A percentile compares a stretch with the other conserved stretches of the same genome.
Evolutionary conservation across 64 coral and sea anemone species (phyloP).

Genomic region (Porites lutea): DNA sequence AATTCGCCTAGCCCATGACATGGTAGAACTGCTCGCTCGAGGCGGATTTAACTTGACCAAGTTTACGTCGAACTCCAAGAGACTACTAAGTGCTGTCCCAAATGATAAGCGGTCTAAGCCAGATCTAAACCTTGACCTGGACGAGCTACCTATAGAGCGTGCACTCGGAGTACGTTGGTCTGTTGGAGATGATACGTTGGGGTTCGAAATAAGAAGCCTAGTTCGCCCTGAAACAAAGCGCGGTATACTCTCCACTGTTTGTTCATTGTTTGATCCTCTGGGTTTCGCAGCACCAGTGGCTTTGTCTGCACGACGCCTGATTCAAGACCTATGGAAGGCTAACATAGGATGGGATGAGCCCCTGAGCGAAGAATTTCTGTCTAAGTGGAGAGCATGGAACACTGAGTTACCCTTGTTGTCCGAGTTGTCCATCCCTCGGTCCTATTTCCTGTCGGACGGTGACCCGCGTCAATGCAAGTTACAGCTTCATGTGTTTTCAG

Average conservation of each 20-base stretch:
- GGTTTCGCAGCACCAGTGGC: slow-evolving; percentile 16
- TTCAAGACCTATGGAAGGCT: too few species aligned
- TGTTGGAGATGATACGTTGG: slow-evolving; percentile 12
- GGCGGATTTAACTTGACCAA: slow-evolving; percentile 62
- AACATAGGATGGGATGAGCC: too few species aligned
- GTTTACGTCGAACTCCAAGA: slow-evolving; percentile 43
- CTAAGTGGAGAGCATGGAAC: slow-evolving; percentile 30
- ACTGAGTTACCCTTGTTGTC: slow-evolving; percentile 20
- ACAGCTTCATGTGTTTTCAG: slow-evolving; percentile 37
- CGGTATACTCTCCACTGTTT: slow-evolving; percentile 39
- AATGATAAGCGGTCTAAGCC: neutral
- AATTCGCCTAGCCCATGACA: slow-evolving; percentile 30
- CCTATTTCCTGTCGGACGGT: slow-evolving; percentile 7
- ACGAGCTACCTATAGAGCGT: slow-evolving; percentile 45
- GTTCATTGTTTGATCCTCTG: slow-evolving; percentile 30
- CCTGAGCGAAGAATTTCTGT: neutral
- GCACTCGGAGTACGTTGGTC: slow-evolving; percentile 23
- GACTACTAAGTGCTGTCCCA: slow-evolving; percentile 14
- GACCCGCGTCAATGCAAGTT: neutral
- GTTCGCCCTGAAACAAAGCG: slow-evolving; percentile 36
- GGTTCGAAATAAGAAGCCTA: neutral
- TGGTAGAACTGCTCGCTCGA: slow-evolving; percentile 10
- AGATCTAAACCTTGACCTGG: slow-evolving; percentile 26
- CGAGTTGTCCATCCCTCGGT: slow-evolving; percentile 25
- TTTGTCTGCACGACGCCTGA: neutral